These are phyloP conservation scores for Sylvilagus bachmani DNA, from an alignment of 2,113 vertebrate genomes.

Conservation along the genomic window DNA sequence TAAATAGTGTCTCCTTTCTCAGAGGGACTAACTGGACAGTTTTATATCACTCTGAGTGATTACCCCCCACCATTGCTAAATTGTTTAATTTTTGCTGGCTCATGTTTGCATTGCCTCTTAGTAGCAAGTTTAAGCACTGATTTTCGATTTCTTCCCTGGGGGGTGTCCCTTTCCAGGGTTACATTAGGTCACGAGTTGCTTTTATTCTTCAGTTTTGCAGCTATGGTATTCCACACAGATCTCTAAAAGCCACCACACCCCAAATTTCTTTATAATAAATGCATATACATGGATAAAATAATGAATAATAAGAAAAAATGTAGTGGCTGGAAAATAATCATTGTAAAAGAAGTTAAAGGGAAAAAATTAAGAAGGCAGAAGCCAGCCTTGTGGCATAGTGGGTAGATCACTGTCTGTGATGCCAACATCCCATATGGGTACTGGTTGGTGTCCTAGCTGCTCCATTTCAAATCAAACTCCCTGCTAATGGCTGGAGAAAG, in stretches of 20 bases:
- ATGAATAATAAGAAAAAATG: background rate
- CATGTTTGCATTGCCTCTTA: background rate
- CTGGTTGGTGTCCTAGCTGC: too few relatives aligned
- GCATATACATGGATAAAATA: background rate
- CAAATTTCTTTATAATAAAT: background rate
- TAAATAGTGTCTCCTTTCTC: conserved; percentile 72
- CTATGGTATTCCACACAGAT: background rate
- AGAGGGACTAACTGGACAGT: conserved; percentile 31
- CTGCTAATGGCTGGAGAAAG: too few relatives aligned
- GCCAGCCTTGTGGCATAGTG: too few relatives aligned
- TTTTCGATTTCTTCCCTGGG: background rate
- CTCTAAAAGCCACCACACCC: background rate
- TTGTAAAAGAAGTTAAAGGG: background rate
- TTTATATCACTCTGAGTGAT: background rate
- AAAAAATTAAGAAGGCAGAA: background rate
- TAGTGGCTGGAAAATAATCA: background rate
- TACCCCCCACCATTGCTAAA: background rate
- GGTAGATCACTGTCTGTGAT: too few relatives aligned
- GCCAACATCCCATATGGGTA: too few relatives aligned
- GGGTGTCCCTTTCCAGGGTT: background rate
- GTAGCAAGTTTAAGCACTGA: background rate
- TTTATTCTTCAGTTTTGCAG: background rate
- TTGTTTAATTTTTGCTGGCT: background rate
- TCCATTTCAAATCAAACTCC: too few relatives aligned
- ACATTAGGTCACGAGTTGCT: background rate